These are phyloP conservation scores for Antrozous pallidus DNA, from an alignment of 2,797 vertebrate species.

Conservation along the genomic window DNA sequence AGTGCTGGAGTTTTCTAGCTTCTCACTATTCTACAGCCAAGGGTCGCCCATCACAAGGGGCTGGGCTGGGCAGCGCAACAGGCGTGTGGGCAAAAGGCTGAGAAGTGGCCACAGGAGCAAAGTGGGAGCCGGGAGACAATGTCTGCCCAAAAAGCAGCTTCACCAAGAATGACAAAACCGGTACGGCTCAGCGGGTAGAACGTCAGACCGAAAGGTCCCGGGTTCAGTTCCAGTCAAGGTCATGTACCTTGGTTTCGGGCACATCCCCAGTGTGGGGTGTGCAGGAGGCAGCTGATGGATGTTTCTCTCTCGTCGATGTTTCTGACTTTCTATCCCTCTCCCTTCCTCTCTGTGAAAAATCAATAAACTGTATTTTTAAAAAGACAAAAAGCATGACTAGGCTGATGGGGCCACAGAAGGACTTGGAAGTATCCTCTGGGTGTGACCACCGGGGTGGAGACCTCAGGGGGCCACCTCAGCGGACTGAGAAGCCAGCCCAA, in stretches of 20 bases:
- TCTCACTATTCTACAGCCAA: neutral
- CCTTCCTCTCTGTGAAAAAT: no score
- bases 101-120: neutral
- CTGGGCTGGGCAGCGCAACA: neutral
- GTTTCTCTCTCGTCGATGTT: no score
- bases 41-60: neutral
- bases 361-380: no score
- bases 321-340: no score
- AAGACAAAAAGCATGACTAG: no score
- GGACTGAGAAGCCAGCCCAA: neutral
- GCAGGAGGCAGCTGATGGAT: no score
- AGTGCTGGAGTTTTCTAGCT: no score
- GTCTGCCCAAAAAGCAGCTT: neutral
- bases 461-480: neutral
- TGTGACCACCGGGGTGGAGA: neutral
- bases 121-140: neutral
- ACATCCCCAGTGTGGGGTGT: no score
- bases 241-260: no score
- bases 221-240: no score
- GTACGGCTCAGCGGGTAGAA: no score
- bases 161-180: neutral
- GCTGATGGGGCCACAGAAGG: neutral
- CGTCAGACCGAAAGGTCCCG: no score
- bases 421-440: neutral
- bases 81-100: neutral